phyloP scores from a whole-genome alignment of 2,888 invertebrate genomes.

The Cheilosia variabilis region DNA sequence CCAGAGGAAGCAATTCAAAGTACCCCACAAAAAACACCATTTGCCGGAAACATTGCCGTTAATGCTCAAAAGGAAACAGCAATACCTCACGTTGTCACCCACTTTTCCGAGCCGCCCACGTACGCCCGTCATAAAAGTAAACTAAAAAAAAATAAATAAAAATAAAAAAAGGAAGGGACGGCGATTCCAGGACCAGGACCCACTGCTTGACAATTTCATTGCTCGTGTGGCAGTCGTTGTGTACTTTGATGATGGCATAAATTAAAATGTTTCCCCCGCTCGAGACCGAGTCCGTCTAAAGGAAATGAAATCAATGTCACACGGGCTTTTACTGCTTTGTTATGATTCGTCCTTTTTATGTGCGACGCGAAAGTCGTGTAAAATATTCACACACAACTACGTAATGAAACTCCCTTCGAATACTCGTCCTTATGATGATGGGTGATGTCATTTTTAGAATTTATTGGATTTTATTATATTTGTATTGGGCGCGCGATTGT shows the following conservation, averaged over 20 bases:
- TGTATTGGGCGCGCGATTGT: slow-evolving; percentile 27
- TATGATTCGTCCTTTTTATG: slow-evolving; percentile 31
- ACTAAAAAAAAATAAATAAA: too few species aligned
- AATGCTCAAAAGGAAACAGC: slow-evolving; percentile 42
- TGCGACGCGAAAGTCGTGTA: neutral
- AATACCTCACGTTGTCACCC: slow-evolving; percentile 43
- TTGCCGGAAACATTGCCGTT: slow-evolving; percentile 54
- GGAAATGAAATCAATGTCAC: slow-evolving; percentile 60
- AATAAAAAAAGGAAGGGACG: slow-evolving; percentile 4
- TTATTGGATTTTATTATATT: slow-evolving; percentile 53
- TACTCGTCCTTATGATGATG: slow-evolving; percentile 27
- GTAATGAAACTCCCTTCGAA: slow-evolving; percentile 29
- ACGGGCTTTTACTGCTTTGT: slow-evolving; percentile 46
- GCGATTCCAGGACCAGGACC: slow-evolving; percentile 5
- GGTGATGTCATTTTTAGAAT: slow-evolving; percentile 49
- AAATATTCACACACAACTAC: slow-evolving; percentile 32
- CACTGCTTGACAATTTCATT: neutral
- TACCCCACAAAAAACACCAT: slow-evolving; percentile 33
- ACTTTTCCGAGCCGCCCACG: slow-evolving; percentile 31
- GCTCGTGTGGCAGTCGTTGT: slow-evolving; percentile 41
- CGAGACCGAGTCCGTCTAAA: neutral
- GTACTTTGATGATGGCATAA: slow-evolving; percentile 61
- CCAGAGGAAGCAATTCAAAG: slow-evolving; percentile 35
- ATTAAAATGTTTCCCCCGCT: slow-evolving; percentile 47
- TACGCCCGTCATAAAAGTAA: slow-evolving; percentile 16